Evolutionary conservation across 2,113 vertebrate species (phyloP), one percentile per base, ranked within the genome.

Genomic region (Ibidorhyncha struthersii): DNA sequence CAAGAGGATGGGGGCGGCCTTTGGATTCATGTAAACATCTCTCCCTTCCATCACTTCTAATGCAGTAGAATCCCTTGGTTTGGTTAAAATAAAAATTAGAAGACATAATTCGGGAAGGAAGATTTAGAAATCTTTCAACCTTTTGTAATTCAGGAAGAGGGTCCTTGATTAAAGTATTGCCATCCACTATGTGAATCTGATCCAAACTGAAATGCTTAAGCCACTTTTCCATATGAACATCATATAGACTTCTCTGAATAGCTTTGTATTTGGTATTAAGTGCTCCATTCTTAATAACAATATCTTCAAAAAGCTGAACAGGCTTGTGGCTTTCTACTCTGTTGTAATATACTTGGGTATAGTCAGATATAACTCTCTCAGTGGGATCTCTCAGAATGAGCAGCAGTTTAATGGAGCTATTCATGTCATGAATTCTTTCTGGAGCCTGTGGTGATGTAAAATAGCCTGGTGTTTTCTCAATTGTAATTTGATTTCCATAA

Each of bases 41-140:
- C 94, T 99, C 99, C 41, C 98, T 98, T 30, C 99, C 99, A 11
- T 99, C 99, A 30, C 99, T 99, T 80, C 99, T 98, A 96, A 99
- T 99, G 81, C 99, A 99, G 97, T 99, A 99, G 95, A 99, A 99
- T 82, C 99, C 99, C 97, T 99, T 99, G 83, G 99, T 99, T 95
- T 99, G 99, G 97, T 99, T 99, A 97, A 99, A 99, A 98, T 99
- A 99, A 98, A 99, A 99, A 98, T 99, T 99, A 97, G 99, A 99
- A 93, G 99, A 98, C 65, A 98, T 95, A 96, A 99, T 99, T 98
- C 98, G 97, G 8, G 99, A 98, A 10, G 98, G 98, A 93, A 99
- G 98, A 94, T 99, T 98, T 62, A 99, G 98, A 96, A 99, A 99
- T 32, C 92, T 98, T 96, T 99, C 99, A 82, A 99, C 99, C 96